Percentiles rank a stretch among this genome's conserved stretches.
phyloP scores from a whole-genome alignment of 2,797 vertebrate species.

The Crax fasciolata region DNA sequence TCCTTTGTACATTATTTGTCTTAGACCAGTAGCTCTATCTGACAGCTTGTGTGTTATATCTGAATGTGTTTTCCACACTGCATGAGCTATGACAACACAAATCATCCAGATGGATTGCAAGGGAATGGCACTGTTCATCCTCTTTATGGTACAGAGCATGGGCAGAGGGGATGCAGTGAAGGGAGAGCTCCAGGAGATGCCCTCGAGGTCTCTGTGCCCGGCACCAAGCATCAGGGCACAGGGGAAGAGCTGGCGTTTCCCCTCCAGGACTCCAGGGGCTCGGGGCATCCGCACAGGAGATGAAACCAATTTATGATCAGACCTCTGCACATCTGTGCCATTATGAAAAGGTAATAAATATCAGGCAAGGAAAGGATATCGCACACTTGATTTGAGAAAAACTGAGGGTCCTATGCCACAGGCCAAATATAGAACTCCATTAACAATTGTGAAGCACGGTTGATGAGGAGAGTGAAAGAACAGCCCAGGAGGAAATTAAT shows the following conservation, averaged over 20 bases:
- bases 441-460: conserved; percentile 62
- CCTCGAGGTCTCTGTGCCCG: neutral
- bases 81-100: conserved; percentile 31
- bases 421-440: conserved; percentile 78
- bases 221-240: neutral
- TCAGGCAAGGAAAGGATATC: conserved; percentile 60
- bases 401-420: conserved; percentile 65
- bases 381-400: conserved; percentile 55
- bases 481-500: conserved; percentile 76
- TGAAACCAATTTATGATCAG: conserved; percentile 71
- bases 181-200: neutral
- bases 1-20: conserved; percentile 24
- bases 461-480: conserved; percentile 69
- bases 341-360: conserved; percentile 74
- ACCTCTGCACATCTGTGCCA: conserved; percentile 73
- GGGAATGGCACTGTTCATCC: neutral
- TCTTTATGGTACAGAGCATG: neutral
- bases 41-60: conserved; percentile 43
- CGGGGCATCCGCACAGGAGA: neutral
- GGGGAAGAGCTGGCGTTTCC: neutral
- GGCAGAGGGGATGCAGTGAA: neutral
- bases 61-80: conserved; percentile 41
- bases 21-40: conserved; percentile 30
- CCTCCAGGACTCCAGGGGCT: conserved; percentile 56
- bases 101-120: conserved; percentile 37